phyloP scores from a whole-genome alignment of 1,140 invertebrate species.

The Apolygus lucorum region DNA sequence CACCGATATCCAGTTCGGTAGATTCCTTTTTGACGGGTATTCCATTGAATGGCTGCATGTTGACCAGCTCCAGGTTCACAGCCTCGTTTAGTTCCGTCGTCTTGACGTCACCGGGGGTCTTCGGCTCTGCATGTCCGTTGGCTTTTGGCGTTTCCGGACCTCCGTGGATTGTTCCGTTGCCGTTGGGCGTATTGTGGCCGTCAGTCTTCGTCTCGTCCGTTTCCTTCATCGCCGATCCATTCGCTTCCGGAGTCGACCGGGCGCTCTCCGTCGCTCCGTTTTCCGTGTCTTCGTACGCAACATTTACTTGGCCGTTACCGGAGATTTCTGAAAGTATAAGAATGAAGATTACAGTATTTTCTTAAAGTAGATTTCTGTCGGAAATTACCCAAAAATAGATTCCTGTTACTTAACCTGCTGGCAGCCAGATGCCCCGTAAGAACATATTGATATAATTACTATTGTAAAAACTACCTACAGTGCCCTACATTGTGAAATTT shows the following conservation, averaged over 20 bases:
- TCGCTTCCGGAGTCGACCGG: background rate
- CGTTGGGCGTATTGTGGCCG: background rate
- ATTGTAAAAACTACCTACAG: background rate
- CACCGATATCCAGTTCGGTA: slow-evolving; percentile 56
- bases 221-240: background rate
- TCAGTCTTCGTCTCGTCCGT: background rate
- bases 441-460: too few relatives aligned
- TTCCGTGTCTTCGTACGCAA: slow-evolving; percentile 26
- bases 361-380: background rate
- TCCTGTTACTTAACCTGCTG: background rate
- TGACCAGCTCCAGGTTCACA: slow-evolving; percentile 69
- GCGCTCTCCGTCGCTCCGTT: background rate
- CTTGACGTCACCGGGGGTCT: slow-evolving; percentile 33
- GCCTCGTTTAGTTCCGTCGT: slow-evolving; percentile 50
- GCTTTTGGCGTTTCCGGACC: slow-evolving; percentile 8
- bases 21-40: slow-evolving; percentile 51
- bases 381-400: background rate
- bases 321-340: slow-evolving; percentile 21
- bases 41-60: slow-evolving; percentile 52
- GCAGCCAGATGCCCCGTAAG: too few relatives aligned
- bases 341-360: background rate
- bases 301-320: slow-evolving; percentile 26
- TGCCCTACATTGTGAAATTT: background rate
- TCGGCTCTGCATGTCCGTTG: slow-evolving; percentile 33
- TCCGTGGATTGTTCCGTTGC: background rate